phyloP scores from a whole-genome alignment of 2,113 vertebrate species.

The Centropus bengalensis region DNA sequence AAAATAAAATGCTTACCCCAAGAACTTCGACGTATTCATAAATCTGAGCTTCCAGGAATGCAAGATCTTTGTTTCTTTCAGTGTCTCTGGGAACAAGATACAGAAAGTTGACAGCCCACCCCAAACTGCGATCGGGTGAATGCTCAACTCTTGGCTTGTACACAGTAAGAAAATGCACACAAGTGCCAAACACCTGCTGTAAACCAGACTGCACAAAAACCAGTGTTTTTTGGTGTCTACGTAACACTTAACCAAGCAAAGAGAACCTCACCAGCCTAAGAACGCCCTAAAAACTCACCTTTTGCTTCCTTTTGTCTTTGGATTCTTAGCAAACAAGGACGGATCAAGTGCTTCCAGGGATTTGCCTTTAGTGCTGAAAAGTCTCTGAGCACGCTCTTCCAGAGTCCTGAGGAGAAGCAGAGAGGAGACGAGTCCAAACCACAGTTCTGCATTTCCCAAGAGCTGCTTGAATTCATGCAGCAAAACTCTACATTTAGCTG shows the following conservation, averaged over 20 bases:
- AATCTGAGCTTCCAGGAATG: conserved; percentile 94
- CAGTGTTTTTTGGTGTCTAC: not conserved
- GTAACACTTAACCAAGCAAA: not conserved
- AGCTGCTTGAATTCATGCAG: not conserved
- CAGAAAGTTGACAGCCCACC: not conserved
- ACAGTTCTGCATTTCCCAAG: not conserved
- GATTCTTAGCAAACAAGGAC: conserved; percentile 95
- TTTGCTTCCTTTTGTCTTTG: conserved; percentile 95
- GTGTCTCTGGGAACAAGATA: conserved; percentile 85
- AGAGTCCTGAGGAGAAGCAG: conserved; percentile 82
- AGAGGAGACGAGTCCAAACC: not conserved
- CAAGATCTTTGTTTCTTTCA: conserved; percentile 95
- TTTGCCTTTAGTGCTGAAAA: conserved; percentile 97
- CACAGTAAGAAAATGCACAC: not conserved
- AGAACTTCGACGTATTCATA: conserved; percentile 97
- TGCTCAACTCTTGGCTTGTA: not conserved
- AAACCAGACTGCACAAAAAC: not conserved
- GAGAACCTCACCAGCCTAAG: not conserved
- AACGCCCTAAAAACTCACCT: conserved; percentile 76
- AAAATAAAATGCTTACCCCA: conserved; percentile 83
- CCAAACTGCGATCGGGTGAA: not conserved
- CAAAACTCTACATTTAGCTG: not conserved
- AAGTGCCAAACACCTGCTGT: not conserved
- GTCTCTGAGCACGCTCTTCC: conserved; percentile 94
- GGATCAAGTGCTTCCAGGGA: conserved; percentile 92